phyloP scores from a whole-genome alignment of 2,113 vertebrate species.

The Lophotis ruficrista region DNA sequence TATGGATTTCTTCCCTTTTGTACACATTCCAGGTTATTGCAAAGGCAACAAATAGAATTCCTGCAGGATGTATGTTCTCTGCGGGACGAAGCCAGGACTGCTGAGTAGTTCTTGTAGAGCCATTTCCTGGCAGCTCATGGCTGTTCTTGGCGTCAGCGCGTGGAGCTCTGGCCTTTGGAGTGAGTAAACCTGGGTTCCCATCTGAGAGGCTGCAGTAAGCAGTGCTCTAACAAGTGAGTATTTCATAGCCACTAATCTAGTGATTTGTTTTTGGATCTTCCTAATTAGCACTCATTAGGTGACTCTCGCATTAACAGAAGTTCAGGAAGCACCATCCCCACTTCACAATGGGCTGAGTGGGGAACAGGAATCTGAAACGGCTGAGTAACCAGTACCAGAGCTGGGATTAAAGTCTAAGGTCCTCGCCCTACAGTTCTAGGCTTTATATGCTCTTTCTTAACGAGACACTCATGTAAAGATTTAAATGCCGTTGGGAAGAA shows the following conservation, averaged over 20 bases:
- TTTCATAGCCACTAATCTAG: not conserved
- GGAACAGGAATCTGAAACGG: not conserved
- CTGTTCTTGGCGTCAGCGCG: not conserved
- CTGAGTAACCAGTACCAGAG: not conserved
- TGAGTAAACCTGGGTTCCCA: not conserved
- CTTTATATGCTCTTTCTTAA: not conserved
- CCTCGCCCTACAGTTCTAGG: not conserved
- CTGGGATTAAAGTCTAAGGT: not conserved
- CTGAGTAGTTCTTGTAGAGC: not conserved
- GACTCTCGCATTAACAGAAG: not conserved
- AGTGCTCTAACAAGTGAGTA: not conserved
- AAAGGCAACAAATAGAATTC: not conserved
- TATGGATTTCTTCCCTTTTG: not conserved
- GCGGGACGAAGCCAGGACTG: not conserved
- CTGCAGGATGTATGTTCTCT: not conserved
- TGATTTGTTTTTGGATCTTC: not conserved
- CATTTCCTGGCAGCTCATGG: not conserved
- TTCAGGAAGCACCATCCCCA: not conserved
- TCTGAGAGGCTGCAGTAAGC: not conserved
- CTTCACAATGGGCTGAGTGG: constrained; percentile 14
- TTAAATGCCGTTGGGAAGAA: not conserved
- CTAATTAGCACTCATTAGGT: not conserved
- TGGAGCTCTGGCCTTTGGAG: not conserved
- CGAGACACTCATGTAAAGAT: not conserved
- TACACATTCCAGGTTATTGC: not conserved